Conservation (phyloP, 2,797 vertebrate genomes). For the Gouania willdenowi region DNA sequence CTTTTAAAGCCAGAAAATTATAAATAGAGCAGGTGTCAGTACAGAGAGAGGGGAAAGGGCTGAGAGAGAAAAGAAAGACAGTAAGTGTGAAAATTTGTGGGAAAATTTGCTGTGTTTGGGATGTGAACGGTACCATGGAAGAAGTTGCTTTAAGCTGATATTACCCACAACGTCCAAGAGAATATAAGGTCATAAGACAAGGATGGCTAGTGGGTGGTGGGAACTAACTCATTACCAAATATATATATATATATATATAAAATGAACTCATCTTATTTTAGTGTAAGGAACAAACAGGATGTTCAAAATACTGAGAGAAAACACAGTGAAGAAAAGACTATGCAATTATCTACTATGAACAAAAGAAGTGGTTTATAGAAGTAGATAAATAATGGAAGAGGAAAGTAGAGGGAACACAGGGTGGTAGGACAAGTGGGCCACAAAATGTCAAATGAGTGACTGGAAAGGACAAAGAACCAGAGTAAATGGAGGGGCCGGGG, state of each 20-base stretch:
- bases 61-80: slow-evolving; percentile 58
- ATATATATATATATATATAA: no score
- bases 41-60: slow-evolving; percentile 31
- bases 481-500: slow-evolving; percentile 40
- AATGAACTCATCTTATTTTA: no score
- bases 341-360: no score
- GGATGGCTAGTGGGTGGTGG: slow-evolving; percentile 65
- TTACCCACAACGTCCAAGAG: slow-evolving; percentile 63
- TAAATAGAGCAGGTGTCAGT: slow-evolving; percentile 75
- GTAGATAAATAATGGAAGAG: slow-evolving; percentile 34
- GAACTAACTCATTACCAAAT: slow-evolving; percentile 59
- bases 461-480: slow-evolving; percentile 60
- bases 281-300: slow-evolving; percentile 8
- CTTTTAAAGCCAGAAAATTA: slow-evolving; percentile 62
- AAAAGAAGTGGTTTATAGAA: no score
- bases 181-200: slow-evolving; percentile 71
- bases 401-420: slow-evolving; percentile 32
- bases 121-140: slow-evolving; percentile 37
- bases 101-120: slow-evolving; percentile 33
- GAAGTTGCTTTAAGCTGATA: slow-evolving; percentile 61
- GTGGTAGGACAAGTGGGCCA: slow-evolving; percentile 41
- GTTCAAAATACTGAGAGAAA: slow-evolving; percentile 2
- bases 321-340: slow-evolving; percentile 6
- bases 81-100: slow-evolving; percentile 65
- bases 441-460: slow-evolving; percentile 65